Evolutionary conservation across 2,113 vertebrate species (phyloP).

Genomic region (Epinephelus lanceolatus): DNA sequence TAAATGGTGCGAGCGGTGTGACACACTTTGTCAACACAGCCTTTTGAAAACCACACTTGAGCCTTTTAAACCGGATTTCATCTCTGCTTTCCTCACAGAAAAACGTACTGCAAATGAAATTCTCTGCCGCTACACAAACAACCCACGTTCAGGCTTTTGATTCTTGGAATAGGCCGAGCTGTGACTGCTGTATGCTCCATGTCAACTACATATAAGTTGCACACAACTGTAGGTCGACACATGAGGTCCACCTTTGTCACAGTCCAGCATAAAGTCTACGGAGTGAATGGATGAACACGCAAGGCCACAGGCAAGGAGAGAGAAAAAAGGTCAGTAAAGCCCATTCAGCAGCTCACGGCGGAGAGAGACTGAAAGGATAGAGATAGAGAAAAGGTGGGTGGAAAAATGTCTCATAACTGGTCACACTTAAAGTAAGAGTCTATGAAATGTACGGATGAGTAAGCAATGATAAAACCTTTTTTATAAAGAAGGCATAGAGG

Average conservation of each 20-base stretch:
- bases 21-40: conserved; percentile 58
- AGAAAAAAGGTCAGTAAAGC: conserved; percentile 39
- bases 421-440: conserved; percentile 53
- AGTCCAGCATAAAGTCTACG: conserved; percentile 43
- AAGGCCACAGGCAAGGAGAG: conserved; percentile 39
- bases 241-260: conserved; percentile 9
- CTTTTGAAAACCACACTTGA: conserved; percentile 54
- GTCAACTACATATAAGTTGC: conserved; percentile 23
- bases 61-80: conserved; percentile 24
- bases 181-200: conserved; percentile 46
- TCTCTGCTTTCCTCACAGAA: conserved; percentile 35
- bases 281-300: conserved; percentile 29
- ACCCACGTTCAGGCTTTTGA: conserved; percentile 12
- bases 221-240: conserved; percentile 17
- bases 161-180: conserved; percentile 42
- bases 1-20: conserved; percentile 52
- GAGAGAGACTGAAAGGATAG: conserved; percentile 22
- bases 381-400: conserved; percentile 44
- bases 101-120: conserved; percentile 40
- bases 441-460: conserved; percentile 54
- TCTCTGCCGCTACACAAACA: conserved; percentile 42
- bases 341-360: conserved; percentile 46
- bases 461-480: conserved; percentile 34
- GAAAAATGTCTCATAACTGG: conserved; percentile 44
- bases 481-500: conserved; percentile 24